Conservation (phyloP, 2,797 vertebrate genomes). For the Cottoperca gobio region DNA sequence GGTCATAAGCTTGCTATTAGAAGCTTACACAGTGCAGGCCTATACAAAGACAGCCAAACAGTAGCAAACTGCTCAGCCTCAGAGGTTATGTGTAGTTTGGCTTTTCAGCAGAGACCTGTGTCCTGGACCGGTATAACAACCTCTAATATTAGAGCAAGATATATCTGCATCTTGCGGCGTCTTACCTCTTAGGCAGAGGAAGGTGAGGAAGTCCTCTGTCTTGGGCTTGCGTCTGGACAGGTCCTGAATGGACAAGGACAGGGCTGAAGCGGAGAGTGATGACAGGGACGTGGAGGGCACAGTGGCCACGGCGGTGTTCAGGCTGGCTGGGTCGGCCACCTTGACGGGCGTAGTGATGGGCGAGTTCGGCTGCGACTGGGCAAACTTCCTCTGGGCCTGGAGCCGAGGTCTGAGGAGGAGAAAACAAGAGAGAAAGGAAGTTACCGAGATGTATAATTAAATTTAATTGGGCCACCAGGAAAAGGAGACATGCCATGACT, state of each 20-base stretch:
- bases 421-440: constrained; percentile 1
- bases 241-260: constrained; percentile 94
- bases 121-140: background rate
- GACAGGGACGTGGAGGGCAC: constrained; percentile 79
- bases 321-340: constrained; percentile 88
- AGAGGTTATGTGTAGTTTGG: background rate
- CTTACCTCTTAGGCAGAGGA: constrained; percentile 99
- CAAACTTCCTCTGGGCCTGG: constrained; percentile 99
- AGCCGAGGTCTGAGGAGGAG: constrained; percentile 90
- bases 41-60: constrained; percentile 6
- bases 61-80: constrained; percentile 25
- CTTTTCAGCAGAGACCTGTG: background rate
- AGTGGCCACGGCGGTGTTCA: constrained; percentile 59
- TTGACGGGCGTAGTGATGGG: constrained; percentile 99
- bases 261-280: constrained; percentile 74
- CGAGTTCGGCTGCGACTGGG: constrained; percentile 99
- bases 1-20: background rate
- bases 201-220: constrained; percentile 99
- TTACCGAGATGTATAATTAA: background rate
- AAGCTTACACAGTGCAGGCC: constrained; percentile 18
- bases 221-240: constrained; percentile 98
- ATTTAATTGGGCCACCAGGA: background rate
- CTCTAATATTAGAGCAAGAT: constrained; percentile 9
- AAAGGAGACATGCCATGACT: background rate
- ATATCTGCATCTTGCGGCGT: background rate